Evolutionary conservation across 2,113 vertebrate species (phyloP), one percentile per base, ranked within the genome.

Genomic region (Tautogolabrus adspersus): DNA sequence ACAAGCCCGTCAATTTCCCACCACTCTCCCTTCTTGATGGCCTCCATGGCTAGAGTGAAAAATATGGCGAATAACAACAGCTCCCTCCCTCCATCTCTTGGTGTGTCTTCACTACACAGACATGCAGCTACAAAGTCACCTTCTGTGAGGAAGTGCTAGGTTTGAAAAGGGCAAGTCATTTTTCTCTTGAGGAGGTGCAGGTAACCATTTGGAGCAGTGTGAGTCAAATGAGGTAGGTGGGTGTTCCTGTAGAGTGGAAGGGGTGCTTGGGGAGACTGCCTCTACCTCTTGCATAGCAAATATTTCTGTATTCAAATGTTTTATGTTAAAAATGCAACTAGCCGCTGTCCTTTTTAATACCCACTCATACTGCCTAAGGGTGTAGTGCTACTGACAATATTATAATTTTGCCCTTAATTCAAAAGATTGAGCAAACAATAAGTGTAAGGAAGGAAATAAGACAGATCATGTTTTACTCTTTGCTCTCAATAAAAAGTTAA

Each of bases 111-210:
- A 73, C 67, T 73, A 59, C 60, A 74, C 64, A 64, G 72, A 73
- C 74, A 26, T 47, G 10, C 59, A 18, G 60, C 58, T 69, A 64
- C 66, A 73, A 76, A 73, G 58, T 84, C 56, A 75, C 68, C 77
- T 78, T 83, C 74, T 59, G 30, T 60, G 67, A 79, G 56, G 79
- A 67, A 56, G 51, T 26, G 80, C 67, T 66, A 80, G 61, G 37
- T 78, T 81, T 61, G 65, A 82, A 78, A 86, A 67, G 71, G 68
- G 54, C 61, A 63, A 71, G 61, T 74, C n/a, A 60, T 75, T 85
- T 88, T 59, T 84, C 23, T 13, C 49, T 80, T 55, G 38, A 79
- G 40, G 55, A 78, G 66, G 54, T 57, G 49, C 65, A 77, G 71
- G 66, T 82, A 83, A 77, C 62, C 56, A 67, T 40, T 60, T 10